These are phyloP conservation scores for Prionailurus bengalensis DNA, from an alignment of 2,113 vertebrate species.

Conservation along the genomic window DNA sequence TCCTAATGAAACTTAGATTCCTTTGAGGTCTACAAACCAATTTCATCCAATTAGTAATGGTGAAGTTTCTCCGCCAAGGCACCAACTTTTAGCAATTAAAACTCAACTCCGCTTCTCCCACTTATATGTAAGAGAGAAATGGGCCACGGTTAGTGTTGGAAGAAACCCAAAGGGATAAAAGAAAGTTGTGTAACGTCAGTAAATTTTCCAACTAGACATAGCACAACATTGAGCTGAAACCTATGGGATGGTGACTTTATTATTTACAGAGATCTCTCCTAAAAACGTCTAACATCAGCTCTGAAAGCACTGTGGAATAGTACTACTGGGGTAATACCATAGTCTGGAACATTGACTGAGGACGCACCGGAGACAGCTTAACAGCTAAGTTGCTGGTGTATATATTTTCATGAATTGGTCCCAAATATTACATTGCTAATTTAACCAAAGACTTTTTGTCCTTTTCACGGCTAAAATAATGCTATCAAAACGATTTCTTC, in stretches of 20 bases:
- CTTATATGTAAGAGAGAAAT: slow-evolving; percentile 49
- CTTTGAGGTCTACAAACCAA: background rate
- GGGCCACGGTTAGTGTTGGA: background rate
- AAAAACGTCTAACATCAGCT: background rate
- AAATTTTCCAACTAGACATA: background rate
- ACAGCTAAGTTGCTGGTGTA: background rate
- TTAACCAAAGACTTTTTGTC: slow-evolving; percentile 48
- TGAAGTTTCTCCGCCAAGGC: background rate
- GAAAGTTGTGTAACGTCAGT: background rate
- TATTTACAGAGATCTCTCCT: background rate
- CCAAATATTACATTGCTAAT: background rate
- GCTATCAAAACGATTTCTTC: slow-evolving; percentile 27
- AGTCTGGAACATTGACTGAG: background rate
- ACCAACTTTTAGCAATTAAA: background rate
- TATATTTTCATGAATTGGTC: background rate
- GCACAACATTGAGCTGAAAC: background rate
- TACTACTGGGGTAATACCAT: background rate
- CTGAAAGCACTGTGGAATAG: background rate
- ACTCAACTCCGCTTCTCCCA: background rate
- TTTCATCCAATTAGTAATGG: background rate
- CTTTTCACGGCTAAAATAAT: background rate
- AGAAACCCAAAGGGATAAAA: background rate
- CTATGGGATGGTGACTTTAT: background rate
- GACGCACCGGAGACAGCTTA: background rate
- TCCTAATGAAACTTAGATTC: background rate